phyloP scores from a whole-genome alignment of 2,797 vertebrate genomes.

The Choloepus didactylus region DNA sequence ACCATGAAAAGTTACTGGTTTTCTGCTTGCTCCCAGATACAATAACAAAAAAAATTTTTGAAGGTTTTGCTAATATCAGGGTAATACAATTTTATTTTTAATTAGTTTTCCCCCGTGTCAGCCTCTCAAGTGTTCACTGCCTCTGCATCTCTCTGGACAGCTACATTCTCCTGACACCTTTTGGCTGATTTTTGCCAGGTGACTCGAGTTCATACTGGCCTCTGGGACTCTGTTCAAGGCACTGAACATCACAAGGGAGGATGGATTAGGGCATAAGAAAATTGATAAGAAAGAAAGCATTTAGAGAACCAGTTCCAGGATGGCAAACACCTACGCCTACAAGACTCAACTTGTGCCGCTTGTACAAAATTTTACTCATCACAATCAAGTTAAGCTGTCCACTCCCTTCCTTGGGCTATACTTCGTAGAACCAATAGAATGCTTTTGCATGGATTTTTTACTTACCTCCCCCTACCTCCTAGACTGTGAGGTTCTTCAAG shows the following conservation, averaged over 20 bases:
- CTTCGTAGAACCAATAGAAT: neutral
- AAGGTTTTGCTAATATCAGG: neutral
- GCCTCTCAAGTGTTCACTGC: neutral
- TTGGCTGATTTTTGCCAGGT: too few relatives aligned
- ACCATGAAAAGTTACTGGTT: neutral
- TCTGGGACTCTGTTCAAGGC: neutral
- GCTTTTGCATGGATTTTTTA: neutral
- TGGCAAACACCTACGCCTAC: neutral
- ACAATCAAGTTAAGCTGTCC: neutral
- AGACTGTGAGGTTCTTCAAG: neutral
- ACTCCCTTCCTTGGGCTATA: neutral
- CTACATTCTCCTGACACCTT: too few relatives aligned
- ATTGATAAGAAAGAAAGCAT: neutral
- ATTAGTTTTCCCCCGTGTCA: neutral
- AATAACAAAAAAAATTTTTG: neutral
- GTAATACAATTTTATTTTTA: neutral
- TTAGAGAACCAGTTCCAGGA: neutral
- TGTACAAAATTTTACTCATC: neutral
- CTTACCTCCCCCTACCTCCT: neutral
- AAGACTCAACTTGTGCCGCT: neutral
- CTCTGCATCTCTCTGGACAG: too few relatives aligned
- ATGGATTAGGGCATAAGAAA: neutral
- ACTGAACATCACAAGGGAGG: neutral
- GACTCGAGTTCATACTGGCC: too few relatives aligned
- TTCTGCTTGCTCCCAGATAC: constrained; percentile 11